phyloP scores from a whole-genome alignment of 1,140 invertebrate species.

The Pseudobourletiella spinata region DNA sequence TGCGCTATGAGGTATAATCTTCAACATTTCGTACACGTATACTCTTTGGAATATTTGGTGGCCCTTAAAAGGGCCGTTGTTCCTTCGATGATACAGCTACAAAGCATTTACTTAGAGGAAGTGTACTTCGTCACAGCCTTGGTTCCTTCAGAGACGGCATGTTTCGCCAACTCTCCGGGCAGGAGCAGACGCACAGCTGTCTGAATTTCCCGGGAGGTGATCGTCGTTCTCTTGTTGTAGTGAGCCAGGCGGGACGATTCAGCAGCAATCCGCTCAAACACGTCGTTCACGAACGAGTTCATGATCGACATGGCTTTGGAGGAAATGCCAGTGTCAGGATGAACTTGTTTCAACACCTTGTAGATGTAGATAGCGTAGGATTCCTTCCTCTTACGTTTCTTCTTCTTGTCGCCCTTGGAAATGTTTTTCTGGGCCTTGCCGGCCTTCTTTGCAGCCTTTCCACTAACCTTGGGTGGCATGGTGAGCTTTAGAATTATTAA shows the following conservation, averaged over 20 bases:
- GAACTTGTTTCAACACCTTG: constrained; percentile 62
- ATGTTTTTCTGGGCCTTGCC: too few relatives aligned
- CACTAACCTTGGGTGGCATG: constrained; percentile 11
- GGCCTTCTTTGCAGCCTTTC: constrained; percentile 39
- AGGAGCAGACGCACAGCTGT: constrained; percentile 52
- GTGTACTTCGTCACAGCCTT: constrained; percentile 53
- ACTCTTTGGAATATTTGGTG: constrained; percentile 39
- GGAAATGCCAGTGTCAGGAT: constrained; percentile 58
- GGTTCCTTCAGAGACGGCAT: constrained; percentile 51
- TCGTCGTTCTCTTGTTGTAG: constrained; percentile 55
- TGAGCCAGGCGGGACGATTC: constrained; percentile 59
- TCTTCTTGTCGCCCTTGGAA: constrained; percentile 43
- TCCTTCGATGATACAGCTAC: background rate
- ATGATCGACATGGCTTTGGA: constrained; percentile 54
- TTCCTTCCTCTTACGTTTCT: constrained; percentile 51
- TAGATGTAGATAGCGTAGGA: constrained; percentile 62
- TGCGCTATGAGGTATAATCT: too few relatives aligned
- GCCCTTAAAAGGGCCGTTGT: constrained; percentile 42
- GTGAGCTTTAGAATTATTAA: background rate
- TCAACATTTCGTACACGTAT: too few relatives aligned
- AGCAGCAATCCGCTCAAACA: constrained; percentile 57
- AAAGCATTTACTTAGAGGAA: constrained; percentile 47
- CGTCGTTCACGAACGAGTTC: constrained; percentile 58
- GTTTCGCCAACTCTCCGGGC: constrained; percentile 54
- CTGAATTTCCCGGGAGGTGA: constrained; percentile 46